These are phyloP conservation scores for Myanophis thanlyinensis DNA, from an alignment of 2,113 vertebrate species.

Conservation along the genomic window DNA sequence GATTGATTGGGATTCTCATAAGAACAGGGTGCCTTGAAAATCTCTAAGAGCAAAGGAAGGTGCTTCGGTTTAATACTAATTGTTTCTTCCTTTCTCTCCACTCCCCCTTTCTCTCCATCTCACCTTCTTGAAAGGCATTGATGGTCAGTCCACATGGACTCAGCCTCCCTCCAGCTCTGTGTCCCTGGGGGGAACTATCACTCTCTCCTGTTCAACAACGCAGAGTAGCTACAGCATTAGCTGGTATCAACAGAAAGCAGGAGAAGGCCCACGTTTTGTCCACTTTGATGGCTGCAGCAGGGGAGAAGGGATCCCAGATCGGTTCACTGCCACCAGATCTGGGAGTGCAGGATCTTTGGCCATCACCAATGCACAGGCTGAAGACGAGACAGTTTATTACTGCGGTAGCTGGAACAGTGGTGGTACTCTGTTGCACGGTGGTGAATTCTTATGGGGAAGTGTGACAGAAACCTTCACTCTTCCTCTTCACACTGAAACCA, in stretches of 20 bases:
- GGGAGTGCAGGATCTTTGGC: neutral
- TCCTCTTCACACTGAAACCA: neutral
- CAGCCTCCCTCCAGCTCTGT: neutral
- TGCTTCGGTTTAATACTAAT: neutral
- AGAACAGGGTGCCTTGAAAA: too few relatives aligned
- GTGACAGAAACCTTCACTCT: neutral
- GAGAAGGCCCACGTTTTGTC: neutral
- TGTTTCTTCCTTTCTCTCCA: too few relatives aligned
- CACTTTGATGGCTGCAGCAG: too few relatives aligned
- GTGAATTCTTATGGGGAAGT: neutral
- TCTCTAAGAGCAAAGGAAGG: rapidly evolving
- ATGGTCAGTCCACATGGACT: neutral
- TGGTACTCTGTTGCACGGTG: rapidly evolving
- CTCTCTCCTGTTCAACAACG: neutral
- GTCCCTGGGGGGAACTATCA: neutral
- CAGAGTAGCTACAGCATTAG: rapidly evolving
- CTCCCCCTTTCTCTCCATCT: neutral
- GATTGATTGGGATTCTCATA: neutral
- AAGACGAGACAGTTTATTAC: neutral
- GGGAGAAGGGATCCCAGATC: too few relatives aligned
- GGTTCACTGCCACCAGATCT: too few relatives aligned
- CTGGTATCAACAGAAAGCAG: too few relatives aligned
- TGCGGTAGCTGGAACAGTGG: rapidly evolving
- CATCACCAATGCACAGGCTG: neutral
- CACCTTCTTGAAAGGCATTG: neutral